Conservation (phyloP, 2,113 vertebrate species). For the Poeciliopsis turrubarensis region DNA sequence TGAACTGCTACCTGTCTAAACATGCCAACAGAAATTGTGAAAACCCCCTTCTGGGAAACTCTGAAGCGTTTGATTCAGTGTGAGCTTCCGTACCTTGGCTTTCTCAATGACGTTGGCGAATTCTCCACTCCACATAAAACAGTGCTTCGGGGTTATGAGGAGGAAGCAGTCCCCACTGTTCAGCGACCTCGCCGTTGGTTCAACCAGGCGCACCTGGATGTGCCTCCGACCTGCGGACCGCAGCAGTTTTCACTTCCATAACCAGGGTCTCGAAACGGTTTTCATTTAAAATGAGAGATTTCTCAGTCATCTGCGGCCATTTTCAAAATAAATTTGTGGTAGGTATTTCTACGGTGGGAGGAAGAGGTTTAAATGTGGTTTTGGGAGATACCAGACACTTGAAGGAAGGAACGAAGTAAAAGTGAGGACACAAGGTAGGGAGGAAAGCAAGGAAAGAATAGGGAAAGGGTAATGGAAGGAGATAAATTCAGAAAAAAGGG, state of each 20-base stretch:
- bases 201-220: constrained; percentile 81
- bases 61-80: background rate
- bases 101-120: constrained; percentile 85
- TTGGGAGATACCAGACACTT: background rate
- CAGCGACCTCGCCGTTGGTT: constrained; percentile 77
- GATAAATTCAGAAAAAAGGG: no score
- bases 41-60: background rate
- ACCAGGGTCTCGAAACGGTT: background rate
- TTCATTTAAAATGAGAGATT: background rate
- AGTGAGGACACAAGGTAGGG: background rate
- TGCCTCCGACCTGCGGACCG: constrained; percentile 78
- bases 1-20: background rate
- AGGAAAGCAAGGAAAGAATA: background rate
- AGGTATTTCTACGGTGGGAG: background rate
- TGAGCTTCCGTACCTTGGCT: constrained; percentile 74
- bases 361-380: background rate
- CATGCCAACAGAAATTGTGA: background rate
- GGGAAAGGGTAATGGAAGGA: no score
- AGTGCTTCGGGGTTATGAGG: constrained; percentile 81
- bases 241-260: background rate
- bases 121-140: constrained; percentile 84
- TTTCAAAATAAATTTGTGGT: background rate
- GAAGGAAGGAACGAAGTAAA: background rate
- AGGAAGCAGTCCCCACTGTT: constrained; percentile 87
- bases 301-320: background rate